These are phyloP conservation scores for Caiman crocodilus DNA, from an alignment of 2,797 vertebrate genomes.

Conservation along the genomic window DNA sequence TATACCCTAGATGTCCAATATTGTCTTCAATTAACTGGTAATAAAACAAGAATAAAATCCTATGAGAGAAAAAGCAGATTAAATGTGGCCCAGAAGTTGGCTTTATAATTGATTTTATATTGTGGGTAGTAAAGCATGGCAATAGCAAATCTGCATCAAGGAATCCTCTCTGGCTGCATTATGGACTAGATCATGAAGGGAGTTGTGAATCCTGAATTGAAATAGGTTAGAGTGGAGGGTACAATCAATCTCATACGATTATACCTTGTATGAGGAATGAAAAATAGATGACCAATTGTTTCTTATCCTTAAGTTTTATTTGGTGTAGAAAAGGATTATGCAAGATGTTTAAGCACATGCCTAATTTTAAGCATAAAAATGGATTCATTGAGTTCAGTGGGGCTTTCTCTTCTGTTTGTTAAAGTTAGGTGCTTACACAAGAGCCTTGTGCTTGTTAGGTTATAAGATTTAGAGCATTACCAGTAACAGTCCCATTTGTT, in stretches of 20 bases:
- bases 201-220: background rate
- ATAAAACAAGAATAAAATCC: background rate
- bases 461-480: conserved; percentile 8
- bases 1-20: background rate
- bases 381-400: background rate
- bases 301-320: conserved; percentile 61
- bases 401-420: background rate
- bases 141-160: background rate
- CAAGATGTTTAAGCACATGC: background rate
- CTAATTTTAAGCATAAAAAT: background rate
- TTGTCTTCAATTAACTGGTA: background rate
- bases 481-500: background rate
- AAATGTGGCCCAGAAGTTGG: background rate
- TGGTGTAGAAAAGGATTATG: background rate
- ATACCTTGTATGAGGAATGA: background rate
- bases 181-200: background rate
- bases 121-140: background rate
- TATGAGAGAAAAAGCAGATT: background rate
- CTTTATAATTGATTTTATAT: background rate
- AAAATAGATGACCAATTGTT: conserved; percentile 51
- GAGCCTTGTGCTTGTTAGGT: background rate
- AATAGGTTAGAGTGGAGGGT: background rate
- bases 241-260: background rate
- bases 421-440: background rate
- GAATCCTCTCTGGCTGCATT: background rate